Percentiles rank a stretch among this genome's conserved stretches.
Evolutionary conservation across 2,113 vertebrate species (phyloP).

Genomic region (Petaurus breviceps): DNA sequence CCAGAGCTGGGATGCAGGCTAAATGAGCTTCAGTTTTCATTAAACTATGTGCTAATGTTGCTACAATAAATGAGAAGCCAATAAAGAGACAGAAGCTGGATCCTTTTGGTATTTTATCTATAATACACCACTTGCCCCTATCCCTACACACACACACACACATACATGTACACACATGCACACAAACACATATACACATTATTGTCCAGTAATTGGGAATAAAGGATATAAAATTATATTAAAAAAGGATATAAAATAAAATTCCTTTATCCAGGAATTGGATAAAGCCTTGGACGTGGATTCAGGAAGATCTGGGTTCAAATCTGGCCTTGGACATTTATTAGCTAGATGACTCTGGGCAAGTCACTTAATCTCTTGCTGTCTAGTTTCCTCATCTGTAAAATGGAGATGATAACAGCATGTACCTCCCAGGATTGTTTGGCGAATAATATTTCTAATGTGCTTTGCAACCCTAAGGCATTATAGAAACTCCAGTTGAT

Average conservation of each 20-base stretch:
- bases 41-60: not conserved
- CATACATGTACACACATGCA: not conserved
- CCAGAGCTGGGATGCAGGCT: not conserved
- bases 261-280: too few species aligned
- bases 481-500: not conserved
- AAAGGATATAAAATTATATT: too few species aligned
- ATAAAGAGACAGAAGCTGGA: not conserved
- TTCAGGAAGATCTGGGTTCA: not conserved
- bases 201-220: not conserved
- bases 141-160: not conserved
- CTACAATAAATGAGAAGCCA: not conserved
- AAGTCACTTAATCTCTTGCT: not conserved
- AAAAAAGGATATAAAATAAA: too few species aligned
- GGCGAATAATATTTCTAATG: not conserved
- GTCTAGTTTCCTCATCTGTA: not conserved
- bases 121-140: not conserved
- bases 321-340: not conserved
- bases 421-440: not conserved
- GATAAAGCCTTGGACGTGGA: not conserved
- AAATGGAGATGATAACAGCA: not conserved
- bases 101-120: not conserved
- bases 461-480: not conserved
- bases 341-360: not conserved
- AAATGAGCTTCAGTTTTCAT: constrained; percentile 2
- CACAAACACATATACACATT: not conserved